Evolutionary conservation across 2,888 invertebrate species (phyloP), one percentile per base, ranked within the genome.

Genomic region (Thecocarcelia acutangulata): DNA sequence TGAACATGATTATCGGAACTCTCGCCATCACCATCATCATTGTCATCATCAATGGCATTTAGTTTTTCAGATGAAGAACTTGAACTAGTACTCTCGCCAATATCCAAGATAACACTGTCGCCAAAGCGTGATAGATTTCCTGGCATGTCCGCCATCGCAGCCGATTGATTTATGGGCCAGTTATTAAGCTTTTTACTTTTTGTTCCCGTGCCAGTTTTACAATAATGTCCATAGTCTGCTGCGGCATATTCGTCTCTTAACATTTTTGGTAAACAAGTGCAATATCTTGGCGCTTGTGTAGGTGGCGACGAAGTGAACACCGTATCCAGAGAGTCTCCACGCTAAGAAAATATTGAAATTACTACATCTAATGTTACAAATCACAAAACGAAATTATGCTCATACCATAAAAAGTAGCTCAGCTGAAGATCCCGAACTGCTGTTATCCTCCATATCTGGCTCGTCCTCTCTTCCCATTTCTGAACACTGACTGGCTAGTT

Each of bases 271-370:
- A 89, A 89, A 64, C 74, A 82, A 2, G 86, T 83, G 56, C 87
- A 88, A 54, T 86, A 85, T 11, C 86, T 76, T 28, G 88, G 87
- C 52, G 87, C 84, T 76, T 86, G 87, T 3, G 86, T 86, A 12
- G 89, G 88, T n/a, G 94, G 94, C 13, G 94, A 93, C 64, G 93
- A 92, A 56, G 93, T 93, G 83, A 94, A 93, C 33, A 94, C 93
- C 2, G 94, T 94, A 80, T 94, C 94, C 83, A 94, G 88, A 0
- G 94, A 94, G 87, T 94, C 94, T 37, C 94, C 94, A 85, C 94
- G 92, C 94, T 94, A 88, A 77, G 33, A 15, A 50, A 12, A 68
- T 9, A 58, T n/a, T n/a, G n/a, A n/a, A n/a, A n/a, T n/a, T n/a
- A n/a, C n/a, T n/a, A n/a, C n/a, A n/a, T n/a, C 21, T 13, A 28